A percentile compares a stretch with the other conserved stretches of the same genome.
phyloP scores from a whole-genome alignment of 2,113 vertebrate species.

The Mesocricetus auratus region DNA sequence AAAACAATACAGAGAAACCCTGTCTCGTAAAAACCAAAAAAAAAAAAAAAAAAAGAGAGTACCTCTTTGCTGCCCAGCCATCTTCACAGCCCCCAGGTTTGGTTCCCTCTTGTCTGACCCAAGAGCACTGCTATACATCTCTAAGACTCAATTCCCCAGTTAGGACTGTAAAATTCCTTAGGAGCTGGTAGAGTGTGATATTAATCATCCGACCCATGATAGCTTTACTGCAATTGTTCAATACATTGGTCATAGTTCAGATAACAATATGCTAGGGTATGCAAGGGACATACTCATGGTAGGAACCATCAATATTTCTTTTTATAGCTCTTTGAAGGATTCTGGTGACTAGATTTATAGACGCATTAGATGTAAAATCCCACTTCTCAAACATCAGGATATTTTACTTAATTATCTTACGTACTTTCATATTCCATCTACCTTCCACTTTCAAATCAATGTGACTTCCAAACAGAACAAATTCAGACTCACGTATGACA shows the following conservation, averaged over 20 bases:
- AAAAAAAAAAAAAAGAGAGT: too few species aligned
- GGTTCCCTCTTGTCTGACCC: not conserved
- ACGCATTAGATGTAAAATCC: not conserved
- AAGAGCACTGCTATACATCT: not conserved
- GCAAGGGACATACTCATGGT: not conserved
- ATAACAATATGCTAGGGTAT: not conserved
- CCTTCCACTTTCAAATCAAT: conserved; percentile 48
- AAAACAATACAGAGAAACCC: too few species aligned
- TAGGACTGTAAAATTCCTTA: not conserved
- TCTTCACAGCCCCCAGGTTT: not conserved
- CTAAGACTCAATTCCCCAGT: not conserved
- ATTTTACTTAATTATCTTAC: conserved; percentile 1
- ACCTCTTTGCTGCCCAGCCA: not conserved
- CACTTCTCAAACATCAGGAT: not conserved
- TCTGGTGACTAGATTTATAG: not conserved
- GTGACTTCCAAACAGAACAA: not conserved
- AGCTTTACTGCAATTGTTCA: not conserved
- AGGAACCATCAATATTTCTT: not conserved
- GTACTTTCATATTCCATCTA: not conserved
- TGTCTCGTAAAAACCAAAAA: too few species aligned
- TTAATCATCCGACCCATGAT: not conserved
- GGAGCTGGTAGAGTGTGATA: not conserved
- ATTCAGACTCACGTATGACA: not conserved
- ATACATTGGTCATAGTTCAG: not conserved
- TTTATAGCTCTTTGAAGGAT: not conserved